Conservation (phyloP, 2,113 vertebrate species). For the Bubo blakistoni region DNA sequence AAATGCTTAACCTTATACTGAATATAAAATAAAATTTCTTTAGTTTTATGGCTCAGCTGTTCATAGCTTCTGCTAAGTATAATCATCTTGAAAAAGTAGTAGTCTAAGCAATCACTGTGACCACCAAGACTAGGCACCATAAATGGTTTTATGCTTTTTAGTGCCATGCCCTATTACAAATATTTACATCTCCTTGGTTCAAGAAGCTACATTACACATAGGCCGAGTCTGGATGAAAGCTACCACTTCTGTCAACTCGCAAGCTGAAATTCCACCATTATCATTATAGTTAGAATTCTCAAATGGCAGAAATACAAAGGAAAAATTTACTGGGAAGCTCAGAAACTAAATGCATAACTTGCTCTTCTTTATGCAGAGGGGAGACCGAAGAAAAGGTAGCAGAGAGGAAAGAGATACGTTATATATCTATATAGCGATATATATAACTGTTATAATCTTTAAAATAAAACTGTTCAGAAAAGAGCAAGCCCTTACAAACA, state of each 20-base stretch:
- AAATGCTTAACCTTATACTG: neutral
- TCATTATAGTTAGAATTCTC: neutral
- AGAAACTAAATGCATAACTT: neutral
- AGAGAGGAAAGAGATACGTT: rapidly evolving
- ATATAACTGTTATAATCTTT: neutral
- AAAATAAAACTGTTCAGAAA: neutral
- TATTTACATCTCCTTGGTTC: neutral
- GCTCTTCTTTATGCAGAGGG: neutral
- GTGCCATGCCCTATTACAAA: neutral
- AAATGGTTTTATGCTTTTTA: neutral
- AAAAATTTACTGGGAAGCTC: neutral
- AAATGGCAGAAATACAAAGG: neutral
- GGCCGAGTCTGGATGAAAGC: neutral
- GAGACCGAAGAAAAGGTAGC: neutral
- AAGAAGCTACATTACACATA: neutral
- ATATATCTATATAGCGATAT: rapidly evolving
- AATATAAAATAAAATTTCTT: neutral
- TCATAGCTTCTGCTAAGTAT: neutral
- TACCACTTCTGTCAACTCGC: neutral
- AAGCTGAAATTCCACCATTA: neutral
- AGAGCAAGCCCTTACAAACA: neutral
- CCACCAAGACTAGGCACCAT: neutral
- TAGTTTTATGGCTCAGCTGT: neutral
- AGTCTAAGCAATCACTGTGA: neutral
- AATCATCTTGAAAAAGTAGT: neutral